Percentiles rank a stretch among this genome's conserved stretches.
Evolutionary conservation across 2,888 invertebrate species (phyloP).

Genomic region (Odontomyia ornata): DNA sequence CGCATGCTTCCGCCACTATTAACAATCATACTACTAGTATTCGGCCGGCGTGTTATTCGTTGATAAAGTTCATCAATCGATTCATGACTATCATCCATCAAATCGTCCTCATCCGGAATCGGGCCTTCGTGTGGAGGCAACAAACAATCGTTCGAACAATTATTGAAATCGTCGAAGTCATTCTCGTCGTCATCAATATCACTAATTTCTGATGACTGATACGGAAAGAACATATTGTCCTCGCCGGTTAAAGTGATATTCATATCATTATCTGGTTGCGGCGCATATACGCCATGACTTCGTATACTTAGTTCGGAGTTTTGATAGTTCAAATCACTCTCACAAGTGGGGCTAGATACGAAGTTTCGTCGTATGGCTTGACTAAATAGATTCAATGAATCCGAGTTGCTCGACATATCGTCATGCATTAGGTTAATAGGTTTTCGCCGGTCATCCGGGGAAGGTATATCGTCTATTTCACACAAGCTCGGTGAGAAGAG

Average conservation of each 20-base stretch:
- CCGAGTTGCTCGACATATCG: constrained; percentile 47
- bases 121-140: constrained; percentile 35
- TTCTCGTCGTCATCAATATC: constrained; percentile 57
- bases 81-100: constrained; percentile 55
- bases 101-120: constrained; percentile 19
- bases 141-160: constrained; percentile 53
- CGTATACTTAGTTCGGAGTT: constrained; percentile 73
- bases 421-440: constrained; percentile 45
- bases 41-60: constrained; percentile 66
- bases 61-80: constrained; percentile 75
- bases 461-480: constrained; percentile 54
- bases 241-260: constrained; percentile 65
- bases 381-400: constrained; percentile 53
- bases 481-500: constrained; percentile 56
- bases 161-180: constrained; percentile 51
- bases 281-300: constrained; percentile 72
- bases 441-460: constrained; percentile 52
- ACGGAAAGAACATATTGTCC: constrained; percentile 57
- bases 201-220: constrained; percentile 63
- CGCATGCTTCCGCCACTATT: constrained; percentile 46
- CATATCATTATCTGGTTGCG: constrained; percentile 68
- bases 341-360: constrained; percentile 65
- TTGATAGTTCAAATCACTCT: constrained; percentile 73
- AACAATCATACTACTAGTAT: constrained; percentile 8
- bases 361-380: constrained; percentile 52